A percentile compares a stretch with the other conserved stretches of the same genome.
Evolutionary conservation across 2,888 invertebrate genomes (phyloP).

Genomic region (Sinelater perroti): DNA sequence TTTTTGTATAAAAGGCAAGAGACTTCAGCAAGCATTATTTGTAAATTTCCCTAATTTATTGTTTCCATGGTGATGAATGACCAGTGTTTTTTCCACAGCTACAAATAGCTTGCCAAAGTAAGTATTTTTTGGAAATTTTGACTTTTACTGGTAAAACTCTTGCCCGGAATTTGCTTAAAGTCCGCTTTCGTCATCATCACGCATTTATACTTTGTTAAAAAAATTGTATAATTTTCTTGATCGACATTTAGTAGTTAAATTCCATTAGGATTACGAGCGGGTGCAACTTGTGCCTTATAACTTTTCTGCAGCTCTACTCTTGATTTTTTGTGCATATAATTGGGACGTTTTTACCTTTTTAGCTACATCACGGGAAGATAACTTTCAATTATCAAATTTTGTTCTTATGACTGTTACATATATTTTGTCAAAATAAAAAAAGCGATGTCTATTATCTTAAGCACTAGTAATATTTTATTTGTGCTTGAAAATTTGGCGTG

Average conservation of each 20-base stretch:
- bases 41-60: neutral
- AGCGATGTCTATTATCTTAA: too few relatives aligned
- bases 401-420: too few relatives aligned
- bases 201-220: neutral
- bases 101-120: neutral
- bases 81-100: neutral
- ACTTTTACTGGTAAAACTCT: neutral
- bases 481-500: too few relatives aligned
- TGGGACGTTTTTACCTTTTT: neutral
- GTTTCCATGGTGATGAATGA: neutral
- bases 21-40: neutral
- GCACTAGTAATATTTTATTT: too few relatives aligned
- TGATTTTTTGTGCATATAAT: neutral
- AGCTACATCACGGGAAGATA: neutral
- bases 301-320: neutral
- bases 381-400: too few relatives aligned
- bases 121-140: neutral
- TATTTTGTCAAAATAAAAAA: too few relatives aligned
- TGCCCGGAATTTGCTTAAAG: too few relatives aligned
- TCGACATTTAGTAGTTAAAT: neutral
- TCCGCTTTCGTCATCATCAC: neutral
- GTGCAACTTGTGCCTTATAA: neutral
- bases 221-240: neutral
- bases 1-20: too few relatives aligned
- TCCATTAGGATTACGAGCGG: neutral